Base-by-base conservation (phyloP, 2,888 invertebrate genomes). In the Brachypalpus laphriformis region DNA sequence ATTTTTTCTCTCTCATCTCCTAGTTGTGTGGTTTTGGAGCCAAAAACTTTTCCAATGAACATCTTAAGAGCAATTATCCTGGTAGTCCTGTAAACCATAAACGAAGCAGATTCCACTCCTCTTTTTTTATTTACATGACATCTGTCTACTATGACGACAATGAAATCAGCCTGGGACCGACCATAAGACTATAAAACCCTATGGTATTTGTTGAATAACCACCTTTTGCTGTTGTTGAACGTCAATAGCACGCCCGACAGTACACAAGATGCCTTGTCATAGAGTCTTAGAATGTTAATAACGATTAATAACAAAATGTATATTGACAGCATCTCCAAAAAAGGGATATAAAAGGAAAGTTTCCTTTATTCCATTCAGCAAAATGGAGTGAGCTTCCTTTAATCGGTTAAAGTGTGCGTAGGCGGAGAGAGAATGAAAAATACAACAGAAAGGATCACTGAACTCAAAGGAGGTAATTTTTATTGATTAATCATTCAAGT, bases 401-500 rank as follows among this genome's bases (percentile, higher is more conserved):
- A 66, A 66, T 66, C 28, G 42, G 40, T 18, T 18, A 1, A 25
- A 20, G 20, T 16, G n/a, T n/a, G 28, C 4, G 34, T 25, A 25
- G 25, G 25, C 2, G 9, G 28, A 56, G 25, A 56, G 6, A 14
- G 31, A 37, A 51, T 7, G 37, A 37, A 47, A 14, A 51, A 49
- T 20, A 37, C n/a, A 14, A 47, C 37, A 20, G 18, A 20, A 47
- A 25, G 51, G 57, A 37, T 47, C 56, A 57, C 7, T 56, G 31
- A 70, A 70, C 45, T 20, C 18, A 59, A 47, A 34, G 49, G 28
- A 72, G 72, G 25, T 20, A 40, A 34, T 37, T 61, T 51, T 63
- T 74, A 74, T 63, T 63, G 74, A 63, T 74, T 74, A 51, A 72
- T 72, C 72, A 63, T 74, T 63, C 54, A 16, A 63, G 42, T 74